These are phyloP conservation scores for Patella vulgata DNA, from an alignment of 1,140 invertebrate genomes.

Conservation along the genomic window DNA sequence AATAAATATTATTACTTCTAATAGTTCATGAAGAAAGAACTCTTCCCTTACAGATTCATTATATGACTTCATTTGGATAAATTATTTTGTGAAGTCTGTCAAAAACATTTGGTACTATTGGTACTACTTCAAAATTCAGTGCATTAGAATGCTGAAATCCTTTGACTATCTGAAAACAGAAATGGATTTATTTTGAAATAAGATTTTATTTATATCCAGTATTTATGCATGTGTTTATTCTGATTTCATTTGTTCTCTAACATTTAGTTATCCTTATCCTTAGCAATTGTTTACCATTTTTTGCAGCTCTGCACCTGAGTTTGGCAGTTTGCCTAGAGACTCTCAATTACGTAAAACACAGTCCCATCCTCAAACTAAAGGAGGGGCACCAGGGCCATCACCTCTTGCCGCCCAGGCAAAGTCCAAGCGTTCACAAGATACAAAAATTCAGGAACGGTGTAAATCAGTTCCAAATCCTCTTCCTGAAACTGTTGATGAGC, in stretches of 20 bases:
- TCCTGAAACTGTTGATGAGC: slow-evolving; percentile 10
- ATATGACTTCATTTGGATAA: too few relatives aligned
- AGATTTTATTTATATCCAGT: not conserved
- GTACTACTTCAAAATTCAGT: too few relatives aligned
- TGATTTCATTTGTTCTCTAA: too few relatives aligned
- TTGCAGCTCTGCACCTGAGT: slow-evolving; percentile 67
- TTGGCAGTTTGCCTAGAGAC: slow-evolving; percentile 61
- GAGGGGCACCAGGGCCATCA: slow-evolving; percentile 26
- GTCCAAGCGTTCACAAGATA: slow-evolving; percentile 31
- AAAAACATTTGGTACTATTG: too few relatives aligned
- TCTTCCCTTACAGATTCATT: too few relatives aligned
- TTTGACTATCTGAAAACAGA: too few relatives aligned
- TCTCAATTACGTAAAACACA: slow-evolving; percentile 65
- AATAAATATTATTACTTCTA: too few relatives aligned
- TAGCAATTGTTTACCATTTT: slow-evolving; percentile 6
- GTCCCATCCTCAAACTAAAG: slow-evolving; percentile 47
- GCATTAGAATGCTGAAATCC: too few relatives aligned
- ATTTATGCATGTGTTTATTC: not conserved
- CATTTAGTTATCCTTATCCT: slow-evolving; percentile 6
- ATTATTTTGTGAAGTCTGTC: too few relatives aligned
- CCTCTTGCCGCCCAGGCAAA: slow-evolving; percentile 30
- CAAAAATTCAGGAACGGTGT: slow-evolving; percentile 52
- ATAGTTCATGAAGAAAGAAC: too few relatives aligned
- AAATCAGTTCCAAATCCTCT: slow-evolving; percentile 52
- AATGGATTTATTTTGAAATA: slow-evolving; percentile 2